Evolutionary conservation across 2,888 invertebrate species (phyloP), one percentile per base, ranked within the genome.

Genomic region (Eupelmus urozonus): DNA sequence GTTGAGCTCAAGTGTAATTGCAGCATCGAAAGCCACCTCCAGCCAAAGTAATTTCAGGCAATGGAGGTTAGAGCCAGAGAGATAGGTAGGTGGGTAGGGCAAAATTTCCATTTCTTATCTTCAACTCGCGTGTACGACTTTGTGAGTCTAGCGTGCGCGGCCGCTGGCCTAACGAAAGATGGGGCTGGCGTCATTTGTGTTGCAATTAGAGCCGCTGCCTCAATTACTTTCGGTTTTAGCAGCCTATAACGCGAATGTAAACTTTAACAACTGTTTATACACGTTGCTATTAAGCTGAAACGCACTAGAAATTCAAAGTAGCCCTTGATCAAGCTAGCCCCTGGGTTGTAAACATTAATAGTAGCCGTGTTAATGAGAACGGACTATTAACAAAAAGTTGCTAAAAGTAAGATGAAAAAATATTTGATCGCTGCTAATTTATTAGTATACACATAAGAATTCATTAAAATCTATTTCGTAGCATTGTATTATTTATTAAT

Each of bases 201-300:
- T 73, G 83, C 83, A 86, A 85, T 85, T 85, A 85, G 83, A 82
- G 81, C 81, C 57, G 75, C 81, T 76, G 76, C 74, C 78, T 72
- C 45, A 84, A 82, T 83, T 80, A 82, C 76, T 79, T 72, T 27
- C 16, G 18, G 16, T 25, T 34, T 40, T 23, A 57, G 23, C 13
- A 23, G 25, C 13, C 18, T 18, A n/a, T 53, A 51, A 51, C 49
- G 11, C 34, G 29, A 45, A 45, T 13, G 13, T 45, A 45, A 45
- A 45, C 45, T 16, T 45, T 45, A 13, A 9, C 34, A 34, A 16
- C 45, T 45, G 45, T 45, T 45, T 13, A 45, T 16, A 13, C 16
- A 9, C 13, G 13, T 45, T 45, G 2, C 9, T 45, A 45, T 13
- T 45, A 13, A 45, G 45, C 16, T 34, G 9, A 34, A 34, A 34